Evolutionary conservation across 2,113 vertebrate species (phyloP).

Genomic region (Urocitellus parryii): DNA sequence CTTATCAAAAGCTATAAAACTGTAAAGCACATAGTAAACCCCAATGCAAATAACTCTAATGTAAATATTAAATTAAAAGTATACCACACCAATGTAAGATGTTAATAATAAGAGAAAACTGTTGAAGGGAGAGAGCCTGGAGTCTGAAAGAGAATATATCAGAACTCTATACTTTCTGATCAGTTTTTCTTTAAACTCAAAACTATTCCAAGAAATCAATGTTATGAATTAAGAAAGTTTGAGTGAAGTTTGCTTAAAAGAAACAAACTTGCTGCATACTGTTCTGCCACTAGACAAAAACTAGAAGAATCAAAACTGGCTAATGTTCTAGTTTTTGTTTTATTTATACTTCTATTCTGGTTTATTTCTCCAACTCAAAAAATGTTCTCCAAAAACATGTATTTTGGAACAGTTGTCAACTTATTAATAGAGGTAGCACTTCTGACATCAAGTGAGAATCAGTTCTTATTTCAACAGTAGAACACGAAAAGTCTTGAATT

Average conservation of each 20-base stretch:
- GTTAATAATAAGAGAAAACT: background rate
- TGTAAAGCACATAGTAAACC: background rate
- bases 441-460: conserved; percentile 78
- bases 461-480: conserved; percentile 68
- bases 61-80: background rate
- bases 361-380: conserved; percentile 65
- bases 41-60: background rate
- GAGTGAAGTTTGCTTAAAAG: background rate
- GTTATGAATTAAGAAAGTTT: background rate
- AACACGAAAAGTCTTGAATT: conserved; percentile 58
- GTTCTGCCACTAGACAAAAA: conserved; percentile 36
- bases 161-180: background rate
- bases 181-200: background rate
- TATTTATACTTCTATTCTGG: conserved; percentile 69
- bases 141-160: too few species aligned
- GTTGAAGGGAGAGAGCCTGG: background rate
- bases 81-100: background rate
- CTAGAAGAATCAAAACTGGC: conserved; percentile 9
- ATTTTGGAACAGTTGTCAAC: conserved; percentile 75
- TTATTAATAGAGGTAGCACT: conserved; percentile 79
- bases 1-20: background rate
- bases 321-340: conserved; percentile 58
- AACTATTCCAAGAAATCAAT: conserved; percentile 18
- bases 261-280: background rate
- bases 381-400: conserved; percentile 52